Base-by-base conservation (phyloP, 2,888 invertebrate genomes). In the Melanostoma mellinum region DNA sequence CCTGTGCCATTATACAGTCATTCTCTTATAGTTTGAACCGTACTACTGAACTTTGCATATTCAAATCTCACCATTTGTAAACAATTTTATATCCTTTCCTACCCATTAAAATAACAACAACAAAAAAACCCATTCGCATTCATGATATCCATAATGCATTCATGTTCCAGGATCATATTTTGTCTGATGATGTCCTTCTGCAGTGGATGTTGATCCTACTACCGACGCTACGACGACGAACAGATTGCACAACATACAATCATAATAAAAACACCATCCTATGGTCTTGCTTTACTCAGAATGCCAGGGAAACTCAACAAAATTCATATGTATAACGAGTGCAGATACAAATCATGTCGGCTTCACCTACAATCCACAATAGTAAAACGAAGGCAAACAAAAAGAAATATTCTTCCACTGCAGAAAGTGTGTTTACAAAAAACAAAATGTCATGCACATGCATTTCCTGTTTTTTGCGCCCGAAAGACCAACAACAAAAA, bases 21-120 rank as follows among this genome's bases (percentile, higher is more conserved):
- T 81, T 81, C 68, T 46, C 68, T 36, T 58, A 53, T 44, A 65
- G 32, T 32, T 42, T 74, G 81, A 81, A 76, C 72, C 72, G 42
- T 65, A 60, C 69, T 69, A 65, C 65, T 78, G 82, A 82, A 82
- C 82, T 74, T 63, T 78, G 3, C 36, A 69, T 46, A 82, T 78
- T 69, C 36, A 78, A 82, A 82, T 60, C 58, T 32, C 46, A 53
- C 30, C 63, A 71, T 71, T 65, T 60, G 75, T 35, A 60, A 69
- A 71, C 69, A 65, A 69, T 63, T 61, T 44, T n/a, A 53, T 55
- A 56, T 48, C 63, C 50, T 58, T 72, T 46, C 58, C 20, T 9
- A 33, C n/a, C 63, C 42, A 69, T 56, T 52, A 33, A 38, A 50
- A 20, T 6, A 61, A 42, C 8, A 44, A 48, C 61, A 44, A 56